Conservation (phyloP, 2,113 vertebrate species). For the Colistium nudipinnis region DNA sequence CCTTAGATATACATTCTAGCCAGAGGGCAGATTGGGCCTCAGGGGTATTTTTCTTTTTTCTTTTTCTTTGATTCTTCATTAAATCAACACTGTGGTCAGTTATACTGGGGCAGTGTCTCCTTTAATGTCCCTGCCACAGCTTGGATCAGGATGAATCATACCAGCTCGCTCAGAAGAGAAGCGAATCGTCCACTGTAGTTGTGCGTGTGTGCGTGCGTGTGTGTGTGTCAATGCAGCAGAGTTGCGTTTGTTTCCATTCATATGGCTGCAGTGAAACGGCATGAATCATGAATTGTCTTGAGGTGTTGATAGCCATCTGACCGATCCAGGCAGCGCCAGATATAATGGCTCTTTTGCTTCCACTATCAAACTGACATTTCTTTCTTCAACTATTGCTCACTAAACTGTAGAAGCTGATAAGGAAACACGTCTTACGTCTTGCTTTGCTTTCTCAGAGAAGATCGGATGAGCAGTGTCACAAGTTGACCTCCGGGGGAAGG, state of each 20-base stretch:
- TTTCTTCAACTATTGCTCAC: conserved; percentile 17
- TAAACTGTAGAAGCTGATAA: no score
- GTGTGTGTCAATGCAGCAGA: conserved; percentile 23
- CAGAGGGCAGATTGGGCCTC: conserved; percentile 30
- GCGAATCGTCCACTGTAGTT: conserved; percentile 56
- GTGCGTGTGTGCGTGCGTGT: conserved; percentile 23
- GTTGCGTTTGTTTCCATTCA: conserved; percentile 36
- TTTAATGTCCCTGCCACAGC: conserved; percentile 58
- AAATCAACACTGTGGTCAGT: conserved; percentile 53
- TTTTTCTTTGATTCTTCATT: neutral
- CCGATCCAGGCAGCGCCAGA: conserved; percentile 6
- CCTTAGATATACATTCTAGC: conserved; percentile 60
- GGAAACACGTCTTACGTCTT: neutral
- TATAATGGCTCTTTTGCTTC: conserved; percentile 42
- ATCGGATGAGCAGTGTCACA: neutral
- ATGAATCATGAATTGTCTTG: conserved; percentile 54
- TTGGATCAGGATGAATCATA: conserved; percentile 56
- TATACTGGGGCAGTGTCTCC: conserved; percentile 40
- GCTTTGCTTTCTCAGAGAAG: neutral
- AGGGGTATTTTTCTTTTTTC: neutral
- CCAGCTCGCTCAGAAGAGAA: conserved; percentile 30
- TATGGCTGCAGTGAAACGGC: conserved; percentile 9
- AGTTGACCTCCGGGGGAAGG: no score
- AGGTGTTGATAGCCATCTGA: conserved; percentile 36
- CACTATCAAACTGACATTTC: conserved; percentile 19